Evolutionary conservation across 2,797 vertebrate genomes (phyloP).

Genomic region (Neopelma chrysocephalum): DNA sequence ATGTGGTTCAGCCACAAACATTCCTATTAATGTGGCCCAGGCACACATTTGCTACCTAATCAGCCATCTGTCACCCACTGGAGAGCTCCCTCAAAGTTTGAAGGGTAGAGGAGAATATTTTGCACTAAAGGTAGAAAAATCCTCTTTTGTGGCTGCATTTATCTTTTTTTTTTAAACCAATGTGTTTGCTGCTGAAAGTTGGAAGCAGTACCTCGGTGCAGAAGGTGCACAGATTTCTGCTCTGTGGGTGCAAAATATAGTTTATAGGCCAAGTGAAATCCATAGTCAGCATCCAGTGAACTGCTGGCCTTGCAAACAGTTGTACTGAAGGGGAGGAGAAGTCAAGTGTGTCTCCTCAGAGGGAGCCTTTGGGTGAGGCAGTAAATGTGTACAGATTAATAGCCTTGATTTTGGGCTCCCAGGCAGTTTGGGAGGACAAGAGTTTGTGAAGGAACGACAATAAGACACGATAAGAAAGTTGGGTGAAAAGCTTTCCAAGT

Average conservation of each 20-base stretch:
- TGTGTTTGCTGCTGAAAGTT: background rate
- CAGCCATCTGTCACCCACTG: conserved; percentile 30
- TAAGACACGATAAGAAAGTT: background rate
- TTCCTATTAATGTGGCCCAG: conserved; percentile 11
- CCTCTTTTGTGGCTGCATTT: background rate
- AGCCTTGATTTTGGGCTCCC: background rate
- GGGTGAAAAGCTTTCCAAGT: background rate
- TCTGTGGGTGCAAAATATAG: conserved; percentile 47
- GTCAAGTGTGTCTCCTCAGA: background rate
- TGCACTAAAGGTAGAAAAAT: background rate
- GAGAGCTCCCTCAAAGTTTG: background rate
- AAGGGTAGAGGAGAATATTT: conserved; percentile 12
- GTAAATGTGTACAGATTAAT: background rate
- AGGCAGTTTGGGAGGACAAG: background rate
- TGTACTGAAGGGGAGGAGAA: background rate
- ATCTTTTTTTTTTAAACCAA: background rate
- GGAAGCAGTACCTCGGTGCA: background rate
- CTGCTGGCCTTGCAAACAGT: conserved; percentile 39
- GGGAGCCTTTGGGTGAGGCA: background rate
- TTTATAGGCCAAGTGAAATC: conserved; percentile 46
- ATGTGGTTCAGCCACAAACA: background rate
- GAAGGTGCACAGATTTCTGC: conserved; percentile 65
- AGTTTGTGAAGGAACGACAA: background rate
- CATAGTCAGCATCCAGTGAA: conserved; percentile 43
- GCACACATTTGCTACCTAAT: conserved; percentile 43